Base-by-base conservation (phyloP, 2,888 invertebrate genomes). In the Tiliacea aurago region DNA sequence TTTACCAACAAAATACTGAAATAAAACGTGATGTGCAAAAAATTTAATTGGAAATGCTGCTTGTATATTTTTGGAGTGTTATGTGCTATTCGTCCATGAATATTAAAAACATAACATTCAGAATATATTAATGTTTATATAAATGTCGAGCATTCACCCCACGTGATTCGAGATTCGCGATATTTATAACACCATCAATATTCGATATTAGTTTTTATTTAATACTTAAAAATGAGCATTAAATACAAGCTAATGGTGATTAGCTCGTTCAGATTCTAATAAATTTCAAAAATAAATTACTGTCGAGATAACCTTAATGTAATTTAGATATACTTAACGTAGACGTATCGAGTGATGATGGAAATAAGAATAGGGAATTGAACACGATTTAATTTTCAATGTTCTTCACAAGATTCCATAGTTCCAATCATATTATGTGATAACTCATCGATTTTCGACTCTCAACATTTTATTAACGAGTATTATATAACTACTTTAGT, bases 131-230 rank as follows among this genome's bases (percentile, higher is more conserved):
- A 61, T 74, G 33, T 59, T 9, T 55, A 28, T 47, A n/a, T 59
- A 79, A 84, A 84, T 85, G 83, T 74, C 84, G 84, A 76, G 20
- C 85, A 23, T 84, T 84, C 70, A 84, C 83, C 85, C 37, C 65
- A n/a, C n/a, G n/a, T n/a, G n/a, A n/a, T n/a, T 43, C 55, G 45
- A 45, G 10, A 68, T 63, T 62, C 6, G 43, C 23, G 61, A 71
- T 81, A 56, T 81, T 72, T 70, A 76, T 63, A 28, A 56, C 37
- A 56, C 18, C 37, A 65, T 75, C 4, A 69, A 73, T 59, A 59
- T 62, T 70, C 49, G n/a, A n/a, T 41, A 65, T 78, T 41, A 33
- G 28, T 66, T 72, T 78, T 65, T 56, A 65, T 66, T 56, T 45
- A 49, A 63, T n/a, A 7, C 18, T 53, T 20, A 3, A 53, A 59